Evolutionary conservation across 1,140 invertebrate genomes (phyloP), one percentile per base, ranked within the genome.

Genomic region (Cherax destructor): DNA sequence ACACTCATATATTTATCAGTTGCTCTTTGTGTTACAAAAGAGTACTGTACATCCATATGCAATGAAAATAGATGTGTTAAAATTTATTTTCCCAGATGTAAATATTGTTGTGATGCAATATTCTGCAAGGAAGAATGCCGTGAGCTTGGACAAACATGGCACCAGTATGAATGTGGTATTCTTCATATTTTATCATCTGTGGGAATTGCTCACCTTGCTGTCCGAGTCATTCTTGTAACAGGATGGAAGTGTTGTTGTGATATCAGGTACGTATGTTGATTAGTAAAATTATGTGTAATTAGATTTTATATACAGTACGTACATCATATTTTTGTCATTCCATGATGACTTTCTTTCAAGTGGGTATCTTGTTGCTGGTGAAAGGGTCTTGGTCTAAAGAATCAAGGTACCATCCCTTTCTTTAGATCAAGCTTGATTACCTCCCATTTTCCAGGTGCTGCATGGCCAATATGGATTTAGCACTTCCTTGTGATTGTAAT

Each of bases 81-180:
- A 24, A 50, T 49, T 74, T 72, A 11, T 52, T 52, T 78, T 69
- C 11, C 3, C 52, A 91, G 88, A 47, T 91, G 88, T 52, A 49
- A 5, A 5, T 24, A 61, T 47, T 91, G 88, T 65, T 56, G 83
- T 30, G 88, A 91, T 85, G 83, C 59, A n/a, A 65, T 91, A 13
- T 91, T 77, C 76, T 91, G 88, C 56, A 91, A 78, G 49, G 88
- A 91, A 41, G 83, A 78, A 41, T 91, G 88, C 49, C 65, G 76
- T 24, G 56, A 50, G 24, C n/a, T 41, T 6, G 80, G 81, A 24
- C 10, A 24, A 52, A 18, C 21, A 18, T 91, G 72, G 56, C 88
- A 91, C 69, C 88, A 85, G 30, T 91, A 91, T 78, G 88, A 91
- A 50, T 91, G 88, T 84, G 81, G 88, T 30, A 84, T 91, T 74